A percentile compares a stretch with the other conserved stretches of the same genome.
Evolutionary conservation across 2,888 invertebrate species (phyloP).

Genomic region (Colostygia pectinataria): DNA sequence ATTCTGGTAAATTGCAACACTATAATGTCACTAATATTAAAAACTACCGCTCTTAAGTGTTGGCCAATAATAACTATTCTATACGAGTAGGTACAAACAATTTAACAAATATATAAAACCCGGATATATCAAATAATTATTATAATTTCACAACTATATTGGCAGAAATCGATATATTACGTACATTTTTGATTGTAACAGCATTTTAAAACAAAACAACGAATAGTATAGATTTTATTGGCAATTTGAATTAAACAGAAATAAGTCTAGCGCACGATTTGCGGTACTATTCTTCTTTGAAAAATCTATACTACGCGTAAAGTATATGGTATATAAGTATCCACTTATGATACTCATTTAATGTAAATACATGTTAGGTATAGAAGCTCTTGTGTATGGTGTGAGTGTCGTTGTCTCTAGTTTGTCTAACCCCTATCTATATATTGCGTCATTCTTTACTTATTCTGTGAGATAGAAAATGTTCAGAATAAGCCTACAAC

Average conservation of each 20-base stretch:
- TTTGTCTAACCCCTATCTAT: slow-evolving; percentile 50
- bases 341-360: slow-evolving; percentile 21
- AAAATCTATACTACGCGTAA: slow-evolving; percentile 48
- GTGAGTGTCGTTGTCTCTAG: slow-evolving; percentile 79
- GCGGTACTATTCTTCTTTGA: slow-evolving; percentile 74
- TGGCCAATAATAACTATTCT: slow-evolving; percentile 58
- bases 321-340: slow-evolving; percentile 21
- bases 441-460: slow-evolving; percentile 10
- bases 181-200: not conserved
- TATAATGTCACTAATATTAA: slow-evolving; percentile 82
- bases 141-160: slow-evolving; percentile 38
- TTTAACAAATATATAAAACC: slow-evolving; percentile 32
- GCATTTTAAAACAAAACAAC: slow-evolving; percentile 28
- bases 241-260: slow-evolving; percentile 37
- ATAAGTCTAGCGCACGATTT: slow-evolving; percentile 54
- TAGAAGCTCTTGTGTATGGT: slow-evolving; percentile 76
- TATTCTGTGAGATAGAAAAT: slow-evolving; percentile 4
- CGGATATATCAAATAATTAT: not conserved
- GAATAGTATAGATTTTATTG: slow-evolving; percentile 43
- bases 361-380: slow-evolving; percentile 43
- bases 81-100: no score
- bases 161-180: slow-evolving; percentile 23
- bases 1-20: slow-evolving; percentile 69
- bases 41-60: slow-evolving; percentile 71
- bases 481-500: slow-evolving; percentile 4